A percentile compares a stretch with the other conserved stretches of the same genome.
These are phyloP conservation scores for Zaprionus taronus DNA, from an alignment of 1,140 invertebrate genomes.

Conservation along the genomic window DNA sequence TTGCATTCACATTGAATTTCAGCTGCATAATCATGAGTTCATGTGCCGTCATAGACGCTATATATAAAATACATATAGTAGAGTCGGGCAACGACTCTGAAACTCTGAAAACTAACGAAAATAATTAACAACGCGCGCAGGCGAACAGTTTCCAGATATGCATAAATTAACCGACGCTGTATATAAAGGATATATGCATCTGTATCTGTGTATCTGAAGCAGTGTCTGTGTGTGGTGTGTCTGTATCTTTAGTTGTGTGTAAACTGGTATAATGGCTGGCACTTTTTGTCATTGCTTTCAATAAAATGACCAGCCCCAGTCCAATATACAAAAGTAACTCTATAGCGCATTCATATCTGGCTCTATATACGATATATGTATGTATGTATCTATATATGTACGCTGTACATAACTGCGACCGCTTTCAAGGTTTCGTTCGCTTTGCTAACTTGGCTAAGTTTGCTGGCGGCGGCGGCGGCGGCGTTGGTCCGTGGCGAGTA, in stretches of 20 bases:
- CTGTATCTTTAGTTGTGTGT: slow-evolving; percentile 3
- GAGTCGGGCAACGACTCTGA: slow-evolving; percentile 51
- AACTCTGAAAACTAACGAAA: slow-evolving; percentile 30
- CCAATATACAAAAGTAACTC: background rate
- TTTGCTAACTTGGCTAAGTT: slow-evolving; percentile 8
- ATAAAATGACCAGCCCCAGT: slow-evolving; percentile 3
- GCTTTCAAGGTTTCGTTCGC: slow-evolving; percentile 33
- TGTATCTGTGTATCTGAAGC: background rate
- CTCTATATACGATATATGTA: background rate
- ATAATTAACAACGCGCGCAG: background rate
- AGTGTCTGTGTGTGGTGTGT: too few relatives aligned
- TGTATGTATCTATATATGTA: background rate
- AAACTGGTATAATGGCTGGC: slow-evolving; percentile 1
- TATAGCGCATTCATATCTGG: background rate
- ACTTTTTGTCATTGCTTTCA: slow-evolving; percentile 19
- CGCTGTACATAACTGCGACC: background rate
- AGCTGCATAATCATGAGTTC: slow-evolving; percentile 60
- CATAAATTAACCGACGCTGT: slow-evolving; percentile 5
- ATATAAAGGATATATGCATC: background rate
- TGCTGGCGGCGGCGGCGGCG: background rate
- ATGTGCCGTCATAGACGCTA: background rate
- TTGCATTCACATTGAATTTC: slow-evolving; percentile 75
- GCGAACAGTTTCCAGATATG: slow-evolving; percentile 5
- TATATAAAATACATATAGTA: slow-evolving; percentile 18
- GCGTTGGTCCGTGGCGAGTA: slow-evolving; percentile 1